Percentiles rank a stretch among this genome's conserved stretches.
phyloP scores from a whole-genome alignment of 2,888 invertebrate species.

The Chalcis sispes region DNA sequence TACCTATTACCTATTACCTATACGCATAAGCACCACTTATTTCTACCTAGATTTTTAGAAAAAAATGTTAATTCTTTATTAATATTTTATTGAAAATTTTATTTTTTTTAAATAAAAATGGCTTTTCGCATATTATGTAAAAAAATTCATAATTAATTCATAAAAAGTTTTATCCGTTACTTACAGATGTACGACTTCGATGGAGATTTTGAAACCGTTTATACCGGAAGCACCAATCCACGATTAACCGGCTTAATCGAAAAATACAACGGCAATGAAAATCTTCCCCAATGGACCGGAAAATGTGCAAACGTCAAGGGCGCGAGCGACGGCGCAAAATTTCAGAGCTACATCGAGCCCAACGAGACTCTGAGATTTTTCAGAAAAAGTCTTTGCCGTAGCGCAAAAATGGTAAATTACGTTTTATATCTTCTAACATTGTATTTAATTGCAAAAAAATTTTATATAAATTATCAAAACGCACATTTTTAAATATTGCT shows the following conservation, averaged over 20 bases:
- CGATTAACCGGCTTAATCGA: conserved; percentile 84
- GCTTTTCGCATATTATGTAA: background rate
- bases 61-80: background rate
- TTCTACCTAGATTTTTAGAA: too few relatives aligned
- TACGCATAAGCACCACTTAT: too few relatives aligned
- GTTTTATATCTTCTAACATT: background rate
- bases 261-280: conserved; percentile 84
- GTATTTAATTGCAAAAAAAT: background rate
- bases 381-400: conserved; percentile 90
- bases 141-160: background rate
- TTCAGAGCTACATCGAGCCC: conserved; percentile 82
- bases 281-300: conserved; percentile 88
- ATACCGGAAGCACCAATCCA: conserved; percentile 83
- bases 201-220: conserved; percentile 87
- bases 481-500: too few relatives aligned
- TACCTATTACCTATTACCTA: too few relatives aligned
- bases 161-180: background rate
- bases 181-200: conserved; percentile 90
- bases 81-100: background rate
- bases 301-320: conserved; percentile 87
- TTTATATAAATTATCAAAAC: too few relatives aligned
- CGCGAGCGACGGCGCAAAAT: conserved; percentile 92
- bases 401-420: conserved; percentile 84
- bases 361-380: conserved; percentile 87
- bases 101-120: background rate